Percentiles rank a stretch among this genome's conserved stretches.
Conservation (phyloP, 2,113 vertebrate species). For the Dipodomys merriami region DNA sequence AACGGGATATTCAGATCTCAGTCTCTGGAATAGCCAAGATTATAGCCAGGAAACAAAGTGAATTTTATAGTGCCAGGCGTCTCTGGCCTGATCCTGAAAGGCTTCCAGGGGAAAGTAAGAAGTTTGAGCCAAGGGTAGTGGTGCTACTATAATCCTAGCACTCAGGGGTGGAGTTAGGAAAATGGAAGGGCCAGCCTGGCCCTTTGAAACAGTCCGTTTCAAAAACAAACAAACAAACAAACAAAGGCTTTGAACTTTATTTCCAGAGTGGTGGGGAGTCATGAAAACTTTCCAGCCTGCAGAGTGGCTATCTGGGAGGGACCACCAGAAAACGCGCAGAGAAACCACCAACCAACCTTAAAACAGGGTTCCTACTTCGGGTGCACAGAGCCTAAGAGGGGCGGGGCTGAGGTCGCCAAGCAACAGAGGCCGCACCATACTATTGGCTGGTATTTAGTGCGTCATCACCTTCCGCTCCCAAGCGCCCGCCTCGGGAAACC, state of each 20-base stretch:
- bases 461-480: not conserved
- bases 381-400: rapidly evolving
- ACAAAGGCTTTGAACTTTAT: conserved; percentile 22
- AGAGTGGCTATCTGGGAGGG: not conserved
- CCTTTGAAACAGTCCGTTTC: not conserved
- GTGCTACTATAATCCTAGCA: too few species aligned
- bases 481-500: not conserved
- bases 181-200: not conserved
- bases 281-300: not conserved
- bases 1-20: too few species aligned
- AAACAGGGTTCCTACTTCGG: too few species aligned
- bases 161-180: too few species aligned
- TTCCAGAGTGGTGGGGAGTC: not conserved
- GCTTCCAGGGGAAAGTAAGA: not conserved
- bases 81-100: not conserved
- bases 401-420: conserved; percentile 17
- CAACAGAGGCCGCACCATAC: conserved; percentile 31
- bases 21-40: too few species aligned
- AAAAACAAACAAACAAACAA: not conserved
- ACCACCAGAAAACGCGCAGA: not conserved
- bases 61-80: not conserved
- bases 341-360: not conserved
- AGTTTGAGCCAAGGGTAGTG: not conserved
- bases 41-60: too few species aligned
- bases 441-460: conserved; percentile 43